Conservation (phyloP, 1,140 invertebrate genomes). For the Anastrepha ludens region DNA sequence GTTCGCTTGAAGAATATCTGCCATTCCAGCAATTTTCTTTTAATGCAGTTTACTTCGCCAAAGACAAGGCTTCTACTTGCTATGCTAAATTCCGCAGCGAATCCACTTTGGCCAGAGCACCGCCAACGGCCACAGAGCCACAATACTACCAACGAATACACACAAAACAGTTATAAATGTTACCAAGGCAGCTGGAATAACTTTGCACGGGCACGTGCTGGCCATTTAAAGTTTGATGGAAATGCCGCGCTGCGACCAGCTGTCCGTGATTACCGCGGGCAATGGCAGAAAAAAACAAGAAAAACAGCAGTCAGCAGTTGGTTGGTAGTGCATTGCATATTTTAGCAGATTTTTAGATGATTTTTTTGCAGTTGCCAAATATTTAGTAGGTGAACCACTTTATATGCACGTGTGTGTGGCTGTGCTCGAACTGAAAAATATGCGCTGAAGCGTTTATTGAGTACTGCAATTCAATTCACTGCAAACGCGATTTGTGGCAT, state of each 20-base stretch:
- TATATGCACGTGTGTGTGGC: not conserved
- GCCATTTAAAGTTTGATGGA: constrained; percentile 41
- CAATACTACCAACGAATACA: not conserved
- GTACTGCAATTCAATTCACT: constrained; percentile 16
- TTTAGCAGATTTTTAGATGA: constrained; percentile 31
- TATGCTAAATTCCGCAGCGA: not conserved
- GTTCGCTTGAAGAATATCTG: not conserved
- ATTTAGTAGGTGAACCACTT: not conserved
- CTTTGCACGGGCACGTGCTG: constrained; percentile 8
- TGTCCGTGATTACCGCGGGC: not conserved
- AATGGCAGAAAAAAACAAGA: not conserved
- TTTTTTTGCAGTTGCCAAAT: not conserved
- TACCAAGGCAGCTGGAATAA: constrained; percentile 16
- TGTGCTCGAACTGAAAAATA: not conserved
- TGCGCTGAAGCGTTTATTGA: constrained; percentile 37
- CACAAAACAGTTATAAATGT: constrained; percentile 26
- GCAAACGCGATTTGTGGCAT: constrained; percentile 10
- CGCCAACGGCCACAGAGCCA: not conserved
- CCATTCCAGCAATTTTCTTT: not conserved
- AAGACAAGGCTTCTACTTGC: constrained; percentile 8
- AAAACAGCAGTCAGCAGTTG: not conserved
- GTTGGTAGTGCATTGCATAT: not conserved
- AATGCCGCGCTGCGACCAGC: not conserved
- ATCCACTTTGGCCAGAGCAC: not conserved
- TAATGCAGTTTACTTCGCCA: not conserved